Conservation (phyloP, 2,113 vertebrate species). For the Xiphorhynchus elegans region DNA sequence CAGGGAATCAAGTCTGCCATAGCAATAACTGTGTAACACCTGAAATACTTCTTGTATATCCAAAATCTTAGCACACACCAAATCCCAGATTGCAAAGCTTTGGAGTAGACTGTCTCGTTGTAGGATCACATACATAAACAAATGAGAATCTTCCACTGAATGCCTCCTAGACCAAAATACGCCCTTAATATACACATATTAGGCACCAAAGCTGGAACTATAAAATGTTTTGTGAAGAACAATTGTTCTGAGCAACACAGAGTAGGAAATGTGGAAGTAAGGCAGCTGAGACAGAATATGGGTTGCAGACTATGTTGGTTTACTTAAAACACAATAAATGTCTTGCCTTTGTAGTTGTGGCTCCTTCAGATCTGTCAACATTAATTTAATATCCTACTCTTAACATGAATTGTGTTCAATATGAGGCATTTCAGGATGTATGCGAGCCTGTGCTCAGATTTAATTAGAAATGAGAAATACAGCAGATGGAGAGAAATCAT, state of each 20-base stretch:
- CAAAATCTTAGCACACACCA: background rate
- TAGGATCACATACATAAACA: background rate
- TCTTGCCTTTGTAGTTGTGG: background rate
- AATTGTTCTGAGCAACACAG: background rate
- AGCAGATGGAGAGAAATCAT: constrained; percentile 31
- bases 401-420: constrained; percentile 28
- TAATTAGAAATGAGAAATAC: constrained; percentile 47
- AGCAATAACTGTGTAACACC: background rate
- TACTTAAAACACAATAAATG: constrained; percentile 17
- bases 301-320: background rate
- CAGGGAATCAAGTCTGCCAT: background rate
- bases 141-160: background rate
- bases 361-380: constrained; percentile 19
- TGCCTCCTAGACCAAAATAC: background rate
- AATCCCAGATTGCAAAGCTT: background rate
- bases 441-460: constrained; percentile 38
- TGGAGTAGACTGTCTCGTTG: background rate
- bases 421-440: constrained; percentile 35
- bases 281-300: background rate
- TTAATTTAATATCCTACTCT: constrained; percentile 31
- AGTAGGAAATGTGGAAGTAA: background rate
- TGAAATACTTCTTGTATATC: background rate
- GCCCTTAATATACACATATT: background rate
- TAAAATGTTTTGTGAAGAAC: background rate
- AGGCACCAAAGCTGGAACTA: background rate